Base-by-base conservation (phyloP, 2,113 vertebrate genomes). In the Channa argus region DNA sequence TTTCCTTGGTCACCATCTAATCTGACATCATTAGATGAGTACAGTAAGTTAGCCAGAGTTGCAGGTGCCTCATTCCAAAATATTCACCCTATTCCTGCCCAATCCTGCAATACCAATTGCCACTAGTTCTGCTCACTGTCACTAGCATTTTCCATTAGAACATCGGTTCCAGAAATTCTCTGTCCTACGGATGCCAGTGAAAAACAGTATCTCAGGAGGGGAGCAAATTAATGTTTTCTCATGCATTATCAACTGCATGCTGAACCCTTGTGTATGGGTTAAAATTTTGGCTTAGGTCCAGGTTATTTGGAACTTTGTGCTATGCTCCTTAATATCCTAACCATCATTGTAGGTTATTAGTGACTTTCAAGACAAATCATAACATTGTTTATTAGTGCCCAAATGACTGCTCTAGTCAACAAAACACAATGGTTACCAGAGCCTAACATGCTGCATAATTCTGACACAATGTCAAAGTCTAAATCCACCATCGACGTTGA, bases 1-100 rank as follows among this genome's bases (percentile, higher is more conserved):
- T 91, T 85, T 85, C 80, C 83, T 81, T 55, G 87, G 88, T 77
- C 81, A 91, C 83, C 9, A 8, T 44, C 66, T 80, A 73, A 77
- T 90, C 78, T 82, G 77, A 88, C 80, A 87, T 88, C 71, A 86
- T 83, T 79, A 70, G 73, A 80, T 71, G 58, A 67, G 84, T 67
- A 70, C 75, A 79, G 83, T 83, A 72, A 63, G 80, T 60, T 61
- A 46, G 68, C 60, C 41, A 6, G 69, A 72, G 62, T 69, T 47
- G 73, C 78, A 77, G 71, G 68, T 79, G 68, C 38, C 82, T 76
- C 6, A 0, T 39, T 77, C 53, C 51, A 66, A 82, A 82, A 77
- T 41, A 79, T 9, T 50, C 47, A 67, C 66, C 69, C 24, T 13
- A 41, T 34, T 43, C 41, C 63, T 58, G 39, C 47, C 49, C 73